These are phyloP conservation scores for Phataginus tetradactyla DNA, from an alignment of 2,797 vertebrate genomes.

Conservation along the genomic window DNA sequence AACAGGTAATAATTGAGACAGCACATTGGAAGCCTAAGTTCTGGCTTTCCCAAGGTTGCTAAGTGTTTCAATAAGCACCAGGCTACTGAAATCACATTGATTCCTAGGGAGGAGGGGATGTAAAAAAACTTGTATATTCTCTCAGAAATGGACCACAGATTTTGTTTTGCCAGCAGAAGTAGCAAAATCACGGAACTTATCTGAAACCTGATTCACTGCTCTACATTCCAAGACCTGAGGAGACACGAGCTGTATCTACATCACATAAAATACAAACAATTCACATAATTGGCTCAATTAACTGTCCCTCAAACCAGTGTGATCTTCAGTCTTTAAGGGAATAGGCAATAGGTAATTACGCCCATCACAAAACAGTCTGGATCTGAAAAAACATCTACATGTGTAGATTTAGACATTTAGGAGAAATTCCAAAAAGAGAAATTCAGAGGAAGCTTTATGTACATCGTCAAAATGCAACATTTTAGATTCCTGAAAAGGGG, in stretches of 20 bases:
- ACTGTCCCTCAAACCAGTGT: neutral
- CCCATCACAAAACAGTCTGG: neutral
- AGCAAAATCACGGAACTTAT: neutral
- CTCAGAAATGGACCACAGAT: neutral
- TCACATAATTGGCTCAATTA: neutral
- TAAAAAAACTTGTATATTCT: neutral
- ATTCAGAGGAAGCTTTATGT: neutral
- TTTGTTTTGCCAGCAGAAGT: neutral
- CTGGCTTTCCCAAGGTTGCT: neutral
- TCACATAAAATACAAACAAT: constrained; percentile 9
- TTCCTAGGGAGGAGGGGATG: rapidly evolving
- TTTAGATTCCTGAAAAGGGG: neutral
- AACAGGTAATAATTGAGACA: neutral
- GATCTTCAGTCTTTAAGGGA: neutral
- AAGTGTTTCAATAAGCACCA: neutral
- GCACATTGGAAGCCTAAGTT: neutral
- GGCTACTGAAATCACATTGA: neutral
- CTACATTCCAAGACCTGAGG: neutral
- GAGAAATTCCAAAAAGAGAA: neutral
- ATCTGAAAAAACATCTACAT: neutral
- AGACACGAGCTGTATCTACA: neutral
- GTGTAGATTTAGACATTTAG: no score
- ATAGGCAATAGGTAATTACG: constrained; percentile 10
- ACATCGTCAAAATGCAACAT: neutral
- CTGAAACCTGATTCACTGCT: neutral